Percentiles rank a stretch among this genome's conserved stretches.
These are phyloP conservation scores for Anthopleura sola DNA, from an alignment of 64 coral and sea anemone genomes.

Conservation along the genomic window DNA sequence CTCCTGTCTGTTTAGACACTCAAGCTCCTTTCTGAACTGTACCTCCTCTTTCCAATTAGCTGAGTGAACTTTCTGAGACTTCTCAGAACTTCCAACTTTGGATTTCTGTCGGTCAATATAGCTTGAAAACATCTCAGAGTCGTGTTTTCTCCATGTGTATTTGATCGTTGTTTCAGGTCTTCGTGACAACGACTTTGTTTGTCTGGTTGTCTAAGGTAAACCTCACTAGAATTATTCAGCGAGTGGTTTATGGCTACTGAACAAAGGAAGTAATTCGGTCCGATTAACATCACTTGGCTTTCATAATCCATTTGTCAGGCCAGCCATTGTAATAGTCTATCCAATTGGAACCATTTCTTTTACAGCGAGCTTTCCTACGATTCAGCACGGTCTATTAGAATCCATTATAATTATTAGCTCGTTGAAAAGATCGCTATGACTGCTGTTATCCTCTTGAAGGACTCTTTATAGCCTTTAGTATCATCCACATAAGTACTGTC, in stretches of 20 bases:
- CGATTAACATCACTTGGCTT: constrained; percentile 36
- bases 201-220: constrained; percentile 6
- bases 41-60: constrained; percentile 99
- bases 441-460: background rate
- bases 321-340: background rate
- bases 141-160: background rate
- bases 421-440: background rate
- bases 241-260: background rate
- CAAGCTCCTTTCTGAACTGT: constrained; percentile 79
- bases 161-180: background rate
- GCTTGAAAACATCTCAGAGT: constrained; percentile 61
- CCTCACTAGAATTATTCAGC: constrained; percentile 16
- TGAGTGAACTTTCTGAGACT: constrained; percentile 98
- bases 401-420: background rate
- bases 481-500: background rate
- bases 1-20: constrained; percentile 85
- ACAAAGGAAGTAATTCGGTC: constrained; percentile 36
- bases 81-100: constrained; percentile 89
- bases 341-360: background rate
- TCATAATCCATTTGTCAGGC: background rate
- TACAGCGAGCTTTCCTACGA: background rate
- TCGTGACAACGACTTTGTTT: constrained; percentile 53
- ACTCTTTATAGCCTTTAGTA: background rate
- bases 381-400: background rate
- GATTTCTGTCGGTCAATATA: constrained; percentile 92